phyloP scores from a whole-genome alignment of 1,140 invertebrate genomes.

The Drosophila santomea region DNA sequence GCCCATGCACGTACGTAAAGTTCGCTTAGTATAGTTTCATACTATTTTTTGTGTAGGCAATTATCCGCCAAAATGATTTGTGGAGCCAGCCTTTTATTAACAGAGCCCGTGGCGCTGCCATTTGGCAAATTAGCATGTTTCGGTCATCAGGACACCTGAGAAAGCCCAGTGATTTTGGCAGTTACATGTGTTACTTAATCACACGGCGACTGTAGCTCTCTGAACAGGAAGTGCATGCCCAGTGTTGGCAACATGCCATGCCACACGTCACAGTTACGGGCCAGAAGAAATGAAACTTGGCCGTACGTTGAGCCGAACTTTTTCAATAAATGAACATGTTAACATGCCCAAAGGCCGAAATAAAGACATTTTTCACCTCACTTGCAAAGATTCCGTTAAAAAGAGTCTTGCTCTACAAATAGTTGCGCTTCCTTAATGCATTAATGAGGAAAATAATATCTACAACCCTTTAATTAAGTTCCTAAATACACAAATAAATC shows the following conservation, averaged over 20 bases:
- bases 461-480: no score
- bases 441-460: no score
- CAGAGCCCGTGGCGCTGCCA: background rate
- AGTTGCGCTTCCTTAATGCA: no score
- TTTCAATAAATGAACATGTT: slow-evolving; percentile 32
- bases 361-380: background rate
- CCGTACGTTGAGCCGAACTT: slow-evolving; percentile 1
- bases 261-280: slow-evolving; percentile 22
- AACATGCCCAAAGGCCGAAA: background rate
- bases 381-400: no score
- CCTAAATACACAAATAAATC: no score
- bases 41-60: background rate
- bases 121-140: slow-evolving; percentile 55
- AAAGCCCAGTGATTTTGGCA: slow-evolving; percentile 21
- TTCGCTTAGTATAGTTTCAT: background rate
- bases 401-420: no score
- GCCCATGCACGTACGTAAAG: no score
- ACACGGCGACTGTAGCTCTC: slow-evolving; percentile 26
- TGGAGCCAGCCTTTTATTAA: background rate
- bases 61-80: background rate
- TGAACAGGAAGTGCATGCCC: slow-evolving; percentile 67
- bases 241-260: slow-evolving; percentile 43
- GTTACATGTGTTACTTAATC: slow-evolving; percentile 62
- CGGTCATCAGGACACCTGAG: slow-evolving; percentile 8
- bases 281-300: slow-evolving; percentile 27